phyloP scores from a whole-genome alignment of 2,888 invertebrate genomes.

The Drosophila formosana region DNA sequence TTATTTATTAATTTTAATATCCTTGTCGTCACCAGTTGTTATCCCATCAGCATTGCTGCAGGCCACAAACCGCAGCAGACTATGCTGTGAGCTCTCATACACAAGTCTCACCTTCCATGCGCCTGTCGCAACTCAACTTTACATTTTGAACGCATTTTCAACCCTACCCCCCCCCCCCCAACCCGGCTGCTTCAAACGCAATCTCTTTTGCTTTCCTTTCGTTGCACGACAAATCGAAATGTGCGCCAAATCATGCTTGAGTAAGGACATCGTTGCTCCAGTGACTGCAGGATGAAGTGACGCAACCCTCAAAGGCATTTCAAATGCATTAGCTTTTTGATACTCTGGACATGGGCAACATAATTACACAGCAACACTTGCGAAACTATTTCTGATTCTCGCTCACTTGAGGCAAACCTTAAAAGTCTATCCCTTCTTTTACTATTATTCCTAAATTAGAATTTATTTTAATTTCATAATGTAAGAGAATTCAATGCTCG shows the following conservation, averaged over 20 bases:
- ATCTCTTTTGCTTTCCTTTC: conserved; percentile 1
- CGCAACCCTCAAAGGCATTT: conserved; percentile 40
- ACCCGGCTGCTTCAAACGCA: not conserved
- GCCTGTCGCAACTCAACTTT: conserved; percentile 19
- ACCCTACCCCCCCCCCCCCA: too few relatives aligned
- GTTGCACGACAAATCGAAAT: conserved; percentile 47
- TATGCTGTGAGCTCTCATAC: not conserved
- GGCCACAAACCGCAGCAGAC: conserved; percentile 25
- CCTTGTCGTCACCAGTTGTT: conserved; percentile 53
- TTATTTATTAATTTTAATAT: conserved; percentile 63
- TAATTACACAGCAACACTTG: not conserved
- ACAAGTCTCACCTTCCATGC: conserved; percentile 8
- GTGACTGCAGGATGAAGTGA: conserved; percentile 26
- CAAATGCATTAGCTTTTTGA: conserved; percentile 48
- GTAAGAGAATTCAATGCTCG: not conserved
- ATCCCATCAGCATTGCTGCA: conserved; percentile 36
- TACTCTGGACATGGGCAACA: not conserved
- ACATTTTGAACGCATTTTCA: conserved; percentile 27
- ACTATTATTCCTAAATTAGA: too few relatives aligned
- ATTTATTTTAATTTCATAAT: not conserved
- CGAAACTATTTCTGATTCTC: not conserved
- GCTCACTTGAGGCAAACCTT: not conserved
- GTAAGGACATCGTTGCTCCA: conserved; percentile 33
- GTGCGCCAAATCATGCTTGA: conserved; percentile 45
- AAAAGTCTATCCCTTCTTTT: not conserved